These are phyloP conservation scores for Gallinago stenura DNA, from an alignment of 2,797 vertebrate species.

Conservation along the genomic window DNA sequence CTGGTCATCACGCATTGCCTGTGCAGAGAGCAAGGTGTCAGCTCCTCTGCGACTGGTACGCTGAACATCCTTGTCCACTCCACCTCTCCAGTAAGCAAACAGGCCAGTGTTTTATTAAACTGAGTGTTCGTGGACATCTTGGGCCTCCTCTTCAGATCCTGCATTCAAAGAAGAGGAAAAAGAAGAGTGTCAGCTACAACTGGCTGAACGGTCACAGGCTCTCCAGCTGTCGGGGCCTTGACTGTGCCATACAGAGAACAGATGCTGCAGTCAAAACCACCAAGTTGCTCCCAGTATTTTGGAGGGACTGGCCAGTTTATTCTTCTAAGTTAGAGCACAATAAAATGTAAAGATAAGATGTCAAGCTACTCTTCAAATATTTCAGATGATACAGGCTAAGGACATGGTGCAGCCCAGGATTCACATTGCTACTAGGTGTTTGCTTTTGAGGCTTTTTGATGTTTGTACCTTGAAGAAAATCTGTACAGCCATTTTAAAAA, in stretches of 20 bases:
- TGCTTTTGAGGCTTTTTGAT: neutral
- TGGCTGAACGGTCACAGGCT: neutral
- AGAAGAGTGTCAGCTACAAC: neutral
- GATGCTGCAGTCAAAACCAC: neutral
- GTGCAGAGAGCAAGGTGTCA: neutral
- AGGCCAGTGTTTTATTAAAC: conserved; percentile 79
- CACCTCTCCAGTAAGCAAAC: conserved; percentile 78
- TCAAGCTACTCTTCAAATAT: neutral
- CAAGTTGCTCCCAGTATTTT: neutral
- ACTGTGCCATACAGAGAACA: neutral
- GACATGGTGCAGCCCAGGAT: neutral
- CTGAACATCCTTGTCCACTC: conserved; percentile 78
- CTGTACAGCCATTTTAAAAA: neutral
- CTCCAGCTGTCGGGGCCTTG: neutral
- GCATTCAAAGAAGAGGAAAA: conserved; percentile 62
- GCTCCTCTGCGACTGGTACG: conserved; percentile 12
- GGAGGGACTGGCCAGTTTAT: neutral
- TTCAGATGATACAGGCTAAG: neutral
- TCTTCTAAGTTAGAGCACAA: neutral
- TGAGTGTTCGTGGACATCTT: conserved; percentile 84
- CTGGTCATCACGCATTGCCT: neutral
- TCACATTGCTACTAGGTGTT: neutral
- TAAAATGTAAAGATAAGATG: neutral
- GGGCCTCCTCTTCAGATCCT: conserved; percentile 92
- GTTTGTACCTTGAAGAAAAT: neutral